These are phyloP conservation scores for Sinocyclocheilus anophthalmus DNA, from an alignment of 2,113 vertebrate species.

Conservation along the genomic window DNA sequence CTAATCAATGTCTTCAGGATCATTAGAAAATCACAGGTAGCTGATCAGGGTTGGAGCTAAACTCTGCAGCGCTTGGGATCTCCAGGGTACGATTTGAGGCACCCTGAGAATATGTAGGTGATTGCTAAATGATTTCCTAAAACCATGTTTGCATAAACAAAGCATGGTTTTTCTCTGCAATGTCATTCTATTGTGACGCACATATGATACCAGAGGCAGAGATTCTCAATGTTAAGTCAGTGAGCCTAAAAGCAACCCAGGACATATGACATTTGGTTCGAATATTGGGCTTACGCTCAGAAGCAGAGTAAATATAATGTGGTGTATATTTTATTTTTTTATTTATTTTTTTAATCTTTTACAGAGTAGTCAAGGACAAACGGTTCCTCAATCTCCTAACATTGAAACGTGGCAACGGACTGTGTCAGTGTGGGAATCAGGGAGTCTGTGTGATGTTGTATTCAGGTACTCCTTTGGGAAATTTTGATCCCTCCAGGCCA, in stretches of 20 bases:
- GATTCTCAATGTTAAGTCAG: background rate
- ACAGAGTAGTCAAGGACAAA: background rate
- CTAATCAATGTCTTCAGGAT: no score
- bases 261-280: background rate
- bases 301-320: no score
- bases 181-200: background rate
- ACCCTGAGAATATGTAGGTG: background rate
- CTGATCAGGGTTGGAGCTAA: no score
- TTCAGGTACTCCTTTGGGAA: slow-evolving; percentile 16
- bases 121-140: background rate
- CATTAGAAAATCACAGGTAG: no score
- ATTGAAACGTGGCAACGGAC: slow-evolving; percentile 6
- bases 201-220: background rate
- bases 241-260: background rate
- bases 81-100: no score
- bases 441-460: slow-evolving; percentile 5
- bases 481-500: background rate
- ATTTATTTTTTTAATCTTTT: no score
- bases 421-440: slow-evolving; percentile 25
- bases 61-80: no score
- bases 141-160: background rate
- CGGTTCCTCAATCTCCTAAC: background rate
- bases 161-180: background rate
- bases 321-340: background rate
- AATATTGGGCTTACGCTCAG: background rate